A percentile compares a stretch with the other conserved stretches of the same genome.
phyloP scores from a whole-genome alignment of 2,888 invertebrate genomes.

The Apodemia mormo region DNA sequence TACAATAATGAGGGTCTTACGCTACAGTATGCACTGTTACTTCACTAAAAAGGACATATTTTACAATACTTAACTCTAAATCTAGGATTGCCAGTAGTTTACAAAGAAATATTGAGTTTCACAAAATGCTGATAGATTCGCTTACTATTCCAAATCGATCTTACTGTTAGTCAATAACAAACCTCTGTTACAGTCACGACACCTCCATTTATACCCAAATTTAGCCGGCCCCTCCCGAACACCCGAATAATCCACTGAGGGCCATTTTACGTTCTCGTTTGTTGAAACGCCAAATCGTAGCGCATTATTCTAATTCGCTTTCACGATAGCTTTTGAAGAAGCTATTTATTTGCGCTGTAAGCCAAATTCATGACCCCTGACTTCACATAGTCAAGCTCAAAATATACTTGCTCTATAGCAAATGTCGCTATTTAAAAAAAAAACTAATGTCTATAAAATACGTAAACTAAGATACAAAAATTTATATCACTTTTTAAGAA shows the following conservation, averaged over 20 bases:
- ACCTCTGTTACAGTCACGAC: conserved; percentile 58
- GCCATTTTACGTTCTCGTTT: conserved; percentile 73
- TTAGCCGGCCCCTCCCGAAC: conserved; percentile 63
- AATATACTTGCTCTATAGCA: neutral
- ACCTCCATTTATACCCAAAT: conserved; percentile 75
- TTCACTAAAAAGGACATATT: too few species aligned
- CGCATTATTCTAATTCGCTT: conserved; percentile 80
- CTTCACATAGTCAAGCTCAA: conserved; percentile 40
- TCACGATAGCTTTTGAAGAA: conserved; percentile 76
- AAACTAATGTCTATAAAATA: too few species aligned
- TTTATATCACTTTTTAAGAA: too few species aligned
- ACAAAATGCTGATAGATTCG: conserved; percentile 16
- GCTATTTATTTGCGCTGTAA: conserved; percentile 75
- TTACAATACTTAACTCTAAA: too few species aligned
- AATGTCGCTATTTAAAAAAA: too few species aligned
- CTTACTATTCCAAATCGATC: conserved; percentile 29
- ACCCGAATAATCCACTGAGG: conserved; percentile 76
- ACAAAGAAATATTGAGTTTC: conserved; percentile 8
- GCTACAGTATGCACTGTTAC: too few species aligned
- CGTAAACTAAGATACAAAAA: too few species aligned
- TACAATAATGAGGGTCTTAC: too few species aligned
- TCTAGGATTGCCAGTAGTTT: neutral
- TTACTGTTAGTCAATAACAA: conserved; percentile 43
- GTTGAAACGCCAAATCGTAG: conserved; percentile 79
- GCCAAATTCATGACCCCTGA: conserved; percentile 52